A percentile compares a stretch with the other conserved stretches of the same genome.
Evolutionary conservation across 2,797 vertebrate species (phyloP).

Genomic region (Champsocephalus gunnari): DNA sequence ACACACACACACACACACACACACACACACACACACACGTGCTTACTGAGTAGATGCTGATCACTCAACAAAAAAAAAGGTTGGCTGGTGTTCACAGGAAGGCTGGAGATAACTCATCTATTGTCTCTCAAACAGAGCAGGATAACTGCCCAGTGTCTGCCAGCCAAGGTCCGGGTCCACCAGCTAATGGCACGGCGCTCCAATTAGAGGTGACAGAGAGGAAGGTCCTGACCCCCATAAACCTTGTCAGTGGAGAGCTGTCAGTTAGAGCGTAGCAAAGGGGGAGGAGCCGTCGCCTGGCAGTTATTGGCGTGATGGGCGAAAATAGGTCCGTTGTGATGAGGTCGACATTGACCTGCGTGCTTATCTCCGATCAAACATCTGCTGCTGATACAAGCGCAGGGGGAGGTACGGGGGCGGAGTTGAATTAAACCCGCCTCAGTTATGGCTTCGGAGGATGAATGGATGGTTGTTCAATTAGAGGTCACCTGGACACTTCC

Average conservation of each 20-base stretch:
- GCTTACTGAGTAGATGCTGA: slow-evolving; percentile 56
- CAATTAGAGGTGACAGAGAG: slow-evolving; percentile 79
- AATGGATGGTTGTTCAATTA: slow-evolving; percentile 66
- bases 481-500: slow-evolving; percentile 74
- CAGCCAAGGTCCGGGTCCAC: slow-evolving; percentile 70
- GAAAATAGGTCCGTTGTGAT: slow-evolving; percentile 58
- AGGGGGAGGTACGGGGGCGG: slow-evolving; percentile 29
- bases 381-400: slow-evolving; percentile 72
- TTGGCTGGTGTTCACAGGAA: slow-evolving; percentile 42
- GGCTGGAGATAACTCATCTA: slow-evolving; percentile 58
- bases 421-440: slow-evolving; percentile 55
- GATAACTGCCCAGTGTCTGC: slow-evolving; percentile 54
- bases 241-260: slow-evolving; percentile 77
- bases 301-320: slow-evolving; percentile 71
- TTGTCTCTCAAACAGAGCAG: slow-evolving; percentile 56
- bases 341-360: slow-evolving; percentile 76
- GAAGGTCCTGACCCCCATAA: slow-evolving; percentile 80
- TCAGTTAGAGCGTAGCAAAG: slow-evolving; percentile 72
- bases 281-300: slow-evolving; percentile 64
- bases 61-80: slow-evolving; percentile 47
- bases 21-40: slow-evolving; percentile 58
- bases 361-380: slow-evolving; percentile 80
- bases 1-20: slow-evolving; percentile 56
- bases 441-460: slow-evolving; percentile 64
- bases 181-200: slow-evolving; percentile 62